Evolutionary conservation across 92 coral and sea anemone species (phyloP).

Genomic region (Epizoanthus fatuus): DNA sequence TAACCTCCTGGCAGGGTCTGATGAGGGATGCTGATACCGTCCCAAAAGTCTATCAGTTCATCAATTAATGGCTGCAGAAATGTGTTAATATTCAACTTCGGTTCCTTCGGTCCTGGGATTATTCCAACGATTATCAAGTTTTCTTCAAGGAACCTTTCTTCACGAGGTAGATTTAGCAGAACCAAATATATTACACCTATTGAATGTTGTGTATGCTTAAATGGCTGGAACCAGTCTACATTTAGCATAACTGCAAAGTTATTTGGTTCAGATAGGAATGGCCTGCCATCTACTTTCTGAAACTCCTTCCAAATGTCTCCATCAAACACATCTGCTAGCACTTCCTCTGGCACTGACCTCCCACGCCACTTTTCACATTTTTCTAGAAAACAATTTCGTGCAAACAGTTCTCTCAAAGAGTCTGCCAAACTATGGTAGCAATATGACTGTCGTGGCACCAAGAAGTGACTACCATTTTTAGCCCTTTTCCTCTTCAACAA

Average conservation of each 20-base stretch:
- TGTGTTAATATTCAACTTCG: constrained; percentile 52
- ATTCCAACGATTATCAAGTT: constrained; percentile 53
- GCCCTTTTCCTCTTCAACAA: constrained; percentile 36
- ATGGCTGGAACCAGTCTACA: constrained; percentile 71
- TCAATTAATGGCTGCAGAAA: constrained; percentile 62
- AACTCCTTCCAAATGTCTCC: constrained; percentile 56
- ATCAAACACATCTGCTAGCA: constrained; percentile 41
- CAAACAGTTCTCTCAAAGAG: constrained; percentile 14
- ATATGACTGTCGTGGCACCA: constrained; percentile 25
- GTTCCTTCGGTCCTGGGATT: constrained; percentile 61
- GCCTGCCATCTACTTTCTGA: constrained; percentile 35
- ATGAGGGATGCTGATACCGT: constrained; percentile 45
- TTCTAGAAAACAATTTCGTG: constrained; percentile 13
- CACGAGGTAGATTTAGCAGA: constrained; percentile 52
- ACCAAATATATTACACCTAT: constrained; percentile 55
- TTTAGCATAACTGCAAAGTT: constrained; percentile 59
- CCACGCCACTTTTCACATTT: constrained; percentile 53
- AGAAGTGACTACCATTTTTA: constrained; percentile 9
- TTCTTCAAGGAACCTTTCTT: constrained; percentile 43
- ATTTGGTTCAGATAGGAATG: constrained; percentile 15
- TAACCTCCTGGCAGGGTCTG: constrained; percentile 16
- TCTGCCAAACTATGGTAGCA: constrained; percentile 20
- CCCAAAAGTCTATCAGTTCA: constrained; percentile 66
- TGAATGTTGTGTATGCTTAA: constrained; percentile 48
- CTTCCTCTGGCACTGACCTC: not conserved